A percentile compares a stretch with the other conserved stretches of the same genome.
Evolutionary conservation across 2,113 vertebrate genomes (phyloP).

Genomic region (Thamnaconus septentrionalis): DNA sequence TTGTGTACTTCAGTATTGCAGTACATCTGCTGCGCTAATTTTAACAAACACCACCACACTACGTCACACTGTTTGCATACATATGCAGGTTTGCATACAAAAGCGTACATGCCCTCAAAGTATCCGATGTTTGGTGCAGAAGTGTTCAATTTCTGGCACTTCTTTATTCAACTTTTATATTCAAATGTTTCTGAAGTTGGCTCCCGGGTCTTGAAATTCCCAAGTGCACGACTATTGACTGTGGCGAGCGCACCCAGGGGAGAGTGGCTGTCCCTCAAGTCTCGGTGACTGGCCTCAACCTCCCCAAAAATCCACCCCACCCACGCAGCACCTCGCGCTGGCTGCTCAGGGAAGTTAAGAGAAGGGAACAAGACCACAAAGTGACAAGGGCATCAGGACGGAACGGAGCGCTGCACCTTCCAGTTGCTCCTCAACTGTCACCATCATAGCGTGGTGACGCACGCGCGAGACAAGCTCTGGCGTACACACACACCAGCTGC

Average conservation of each 20-base stretch:
- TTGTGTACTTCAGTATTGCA: too few species aligned
- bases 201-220: slow-evolving; percentile 46
- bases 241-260: slow-evolving; percentile 45
- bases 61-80: too few species aligned
- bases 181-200: slow-evolving; percentile 41
- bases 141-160: too few species aligned
- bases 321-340: slow-evolving; percentile 15
- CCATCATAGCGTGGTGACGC: slow-evolving; percentile 36
- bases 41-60: too few species aligned
- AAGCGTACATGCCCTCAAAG: too few species aligned
- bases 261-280: slow-evolving; percentile 41
- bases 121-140: too few species aligned
- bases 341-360: slow-evolving; percentile 53
- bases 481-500: slow-evolving; percentile 7
- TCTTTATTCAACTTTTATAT: slow-evolving; percentile 11
- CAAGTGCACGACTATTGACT: slow-evolving; percentile 33
- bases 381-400: slow-evolving; percentile 77
- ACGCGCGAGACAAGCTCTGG: background rate
- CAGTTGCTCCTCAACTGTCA: slow-evolving; percentile 69
- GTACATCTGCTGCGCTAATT: too few species aligned
- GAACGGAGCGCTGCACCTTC: slow-evolving; percentile 58
- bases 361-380: slow-evolving; percentile 74
- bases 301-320: background rate
- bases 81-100: too few species aligned
- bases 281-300: slow-evolving; percentile 38